Base-by-base conservation (phyloP, 2,113 vertebrate species). In the Tonatia bakeri region DNA sequence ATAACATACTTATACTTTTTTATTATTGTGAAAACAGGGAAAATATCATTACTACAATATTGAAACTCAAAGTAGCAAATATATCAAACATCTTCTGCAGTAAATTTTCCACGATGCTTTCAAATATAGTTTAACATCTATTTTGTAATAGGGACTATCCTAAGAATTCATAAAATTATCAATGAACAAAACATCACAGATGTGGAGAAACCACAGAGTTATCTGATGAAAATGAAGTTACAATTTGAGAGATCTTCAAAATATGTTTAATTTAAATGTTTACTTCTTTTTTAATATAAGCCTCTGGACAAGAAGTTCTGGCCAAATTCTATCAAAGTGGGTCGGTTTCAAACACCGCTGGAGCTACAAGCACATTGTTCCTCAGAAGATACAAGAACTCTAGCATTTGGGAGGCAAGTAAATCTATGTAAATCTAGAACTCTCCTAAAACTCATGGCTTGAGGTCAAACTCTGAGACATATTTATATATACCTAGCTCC, bases 271-370 rank as follows among this genome's bases (percentile, higher is more conserved):
- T 61, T 91, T 43, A 91, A 82, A 83, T 69, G 56, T 77, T 87
- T 82, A 19, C 38, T 77, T 83, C 77, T 54, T 88, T 90, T 77
- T 77, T 16, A 91, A 26, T 52, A 7, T 38, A 96, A 90, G 73
- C 10, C 52, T 89, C 73, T 9, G 4, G 61, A 70, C 61, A 61
- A 19, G 81, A 43, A 76, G 52, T 92, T 67, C 3, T 72, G 33
- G 20, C 79, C 36, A 92, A n/a, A 67, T 31, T 70, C 50, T 72
- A 69, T 56, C 65, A 85, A 92, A 67, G 19, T 47, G 2, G 59
- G 17, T 91, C 85, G 50, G 47, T 94, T 94, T 94, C 67, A 95
- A 90, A 92, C 65, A 94, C 14, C 26, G 47, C 85, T 33, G 59
- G 19, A 36, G 33, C 33, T 87, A 84, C 92, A 92, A 65, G 17